A percentile compares a stretch with the other conserved stretches of the same genome.
phyloP scores from a whole-genome alignment of 2,113 vertebrate genomes.

The Aldabrachelys gigantea region DNA sequence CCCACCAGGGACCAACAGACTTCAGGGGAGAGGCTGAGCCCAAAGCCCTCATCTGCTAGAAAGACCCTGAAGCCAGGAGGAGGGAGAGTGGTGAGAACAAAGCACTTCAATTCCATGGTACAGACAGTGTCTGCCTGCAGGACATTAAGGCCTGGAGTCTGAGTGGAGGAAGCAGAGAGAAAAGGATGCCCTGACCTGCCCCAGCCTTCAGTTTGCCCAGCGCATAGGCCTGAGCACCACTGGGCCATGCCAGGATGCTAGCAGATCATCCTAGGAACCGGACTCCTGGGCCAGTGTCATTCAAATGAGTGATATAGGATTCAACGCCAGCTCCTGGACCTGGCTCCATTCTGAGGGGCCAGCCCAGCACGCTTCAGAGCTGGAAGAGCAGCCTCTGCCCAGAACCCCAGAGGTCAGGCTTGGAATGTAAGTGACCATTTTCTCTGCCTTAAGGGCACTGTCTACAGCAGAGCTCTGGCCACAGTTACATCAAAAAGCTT shows the following conservation, averaged over 20 bases:
- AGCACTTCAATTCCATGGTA: background rate
- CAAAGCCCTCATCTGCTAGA: background rate
- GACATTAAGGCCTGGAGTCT: background rate
- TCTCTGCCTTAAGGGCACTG: background rate
- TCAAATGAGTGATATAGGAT: accelerated
- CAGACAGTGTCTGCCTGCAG: background rate
- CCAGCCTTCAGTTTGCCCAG: background rate
- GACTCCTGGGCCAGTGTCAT: background rate
- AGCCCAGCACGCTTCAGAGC: background rate
- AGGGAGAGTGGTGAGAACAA: background rate
- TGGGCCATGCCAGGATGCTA: background rate
- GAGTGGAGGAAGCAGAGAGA: background rate
- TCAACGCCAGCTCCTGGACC: background rate
- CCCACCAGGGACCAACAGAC: background rate
- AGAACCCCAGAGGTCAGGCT: background rate
- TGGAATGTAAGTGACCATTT: background rate
- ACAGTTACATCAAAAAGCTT: background rate
- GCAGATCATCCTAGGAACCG: background rate
- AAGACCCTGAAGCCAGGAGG: background rate
- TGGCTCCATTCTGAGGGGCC: accelerated
- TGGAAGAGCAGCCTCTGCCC: background rate
- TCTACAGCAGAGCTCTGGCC: background rate
- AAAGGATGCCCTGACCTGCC: background rate
- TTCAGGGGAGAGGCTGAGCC: background rate
- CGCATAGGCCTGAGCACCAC: background rate